Conservation (phyloP, 37 sponge, comb jelly and placozoan genomes). For the Hormiphora californensis region DNA sequence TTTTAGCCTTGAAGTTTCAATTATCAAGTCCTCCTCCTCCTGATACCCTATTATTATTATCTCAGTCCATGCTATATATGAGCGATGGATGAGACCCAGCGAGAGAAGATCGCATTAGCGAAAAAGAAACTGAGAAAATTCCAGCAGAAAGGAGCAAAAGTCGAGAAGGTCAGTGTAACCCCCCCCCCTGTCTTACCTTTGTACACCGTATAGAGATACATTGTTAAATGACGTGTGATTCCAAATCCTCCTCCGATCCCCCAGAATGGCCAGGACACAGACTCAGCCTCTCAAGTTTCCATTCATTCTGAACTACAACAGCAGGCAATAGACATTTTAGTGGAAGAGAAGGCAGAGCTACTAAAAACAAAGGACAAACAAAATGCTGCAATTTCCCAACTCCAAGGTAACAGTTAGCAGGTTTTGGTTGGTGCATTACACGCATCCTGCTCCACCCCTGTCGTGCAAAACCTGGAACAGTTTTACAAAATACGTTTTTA, state of each 20-base stretch:
- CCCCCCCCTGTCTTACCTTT: neutral
- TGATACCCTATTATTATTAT: neutral
- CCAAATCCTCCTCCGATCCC: no score
- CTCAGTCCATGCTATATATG: neutral
- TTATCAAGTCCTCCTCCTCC: neutral
- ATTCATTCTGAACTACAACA: constrained; percentile 49
- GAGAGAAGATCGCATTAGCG: constrained; percentile 14
- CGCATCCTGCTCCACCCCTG: no score
- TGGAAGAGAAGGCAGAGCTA: constrained; percentile 52
- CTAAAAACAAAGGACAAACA: neutral
- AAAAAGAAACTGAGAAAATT: constrained; percentile 27
- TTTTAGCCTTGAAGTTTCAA: neutral
- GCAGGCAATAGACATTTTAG: constrained; percentile 30
- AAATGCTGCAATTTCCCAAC: neutral
- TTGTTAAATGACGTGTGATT: no score
- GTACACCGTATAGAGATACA: no score
- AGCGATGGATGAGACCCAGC: neutral
- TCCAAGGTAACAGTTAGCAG: no score
- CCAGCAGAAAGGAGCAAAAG: constrained; percentile 15
- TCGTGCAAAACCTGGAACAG: no score
- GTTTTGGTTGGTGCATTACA: no score
- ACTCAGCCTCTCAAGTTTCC: constrained; percentile 10
- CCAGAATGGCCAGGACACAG: constrained; percentile 9
- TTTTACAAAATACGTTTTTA: neutral
- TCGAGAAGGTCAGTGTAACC: neutral